These are phyloP conservation scores for Hydractinia symbiolongicarpus DNA, from an alignment of 30 jellyfish, hydroid and myxozoan genomes.

Conservation along the genomic window DNA sequence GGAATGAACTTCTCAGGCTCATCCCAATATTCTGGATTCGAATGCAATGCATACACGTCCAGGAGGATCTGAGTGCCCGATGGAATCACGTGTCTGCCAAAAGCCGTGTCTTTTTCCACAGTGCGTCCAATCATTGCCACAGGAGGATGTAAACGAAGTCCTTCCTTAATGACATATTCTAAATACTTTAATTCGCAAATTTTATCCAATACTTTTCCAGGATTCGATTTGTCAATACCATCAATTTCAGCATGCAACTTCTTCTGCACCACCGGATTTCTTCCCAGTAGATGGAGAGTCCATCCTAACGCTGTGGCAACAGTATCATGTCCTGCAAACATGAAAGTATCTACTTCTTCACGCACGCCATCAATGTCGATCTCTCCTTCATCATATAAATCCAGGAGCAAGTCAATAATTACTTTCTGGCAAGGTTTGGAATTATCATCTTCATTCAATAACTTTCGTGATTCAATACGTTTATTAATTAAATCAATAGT, in stretches of 20 bases:
- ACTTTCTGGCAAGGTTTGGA: background rate
- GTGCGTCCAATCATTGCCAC: constrained; percentile 56
- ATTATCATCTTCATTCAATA: background rate
- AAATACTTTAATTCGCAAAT: constrained; percentile 20
- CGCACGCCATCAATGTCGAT: constrained; percentile 73
- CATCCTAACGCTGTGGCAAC: constrained; percentile 80
- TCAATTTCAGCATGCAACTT: constrained; percentile 76
- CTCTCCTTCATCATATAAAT: constrained; percentile 53
- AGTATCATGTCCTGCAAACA: constrained; percentile 99
- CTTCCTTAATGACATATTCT: constrained; percentile 64
- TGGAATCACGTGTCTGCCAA: constrained; percentile 48
- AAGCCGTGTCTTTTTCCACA: constrained; percentile 35
- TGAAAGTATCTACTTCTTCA: constrained; percentile 96
- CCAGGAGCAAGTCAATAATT: constrained; percentile 70
- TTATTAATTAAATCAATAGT: constrained; percentile 65
- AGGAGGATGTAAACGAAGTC: constrained; percentile 58
- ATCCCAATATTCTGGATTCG: constrained; percentile 73
- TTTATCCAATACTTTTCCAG: constrained; percentile 20
- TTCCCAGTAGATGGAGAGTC: constrained; percentile 59
- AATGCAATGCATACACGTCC: constrained; percentile 46
- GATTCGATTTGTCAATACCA: constrained; percentile 16
- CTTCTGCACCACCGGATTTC: constrained; percentile 53
- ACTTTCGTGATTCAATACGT: constrained; percentile 31
- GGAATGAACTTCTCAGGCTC: constrained; percentile 63
- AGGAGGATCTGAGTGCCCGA: constrained; percentile 62